phyloP scores from a whole-genome alignment of 2,888 invertebrate genomes.

The Apamea monoglypha region DNA sequence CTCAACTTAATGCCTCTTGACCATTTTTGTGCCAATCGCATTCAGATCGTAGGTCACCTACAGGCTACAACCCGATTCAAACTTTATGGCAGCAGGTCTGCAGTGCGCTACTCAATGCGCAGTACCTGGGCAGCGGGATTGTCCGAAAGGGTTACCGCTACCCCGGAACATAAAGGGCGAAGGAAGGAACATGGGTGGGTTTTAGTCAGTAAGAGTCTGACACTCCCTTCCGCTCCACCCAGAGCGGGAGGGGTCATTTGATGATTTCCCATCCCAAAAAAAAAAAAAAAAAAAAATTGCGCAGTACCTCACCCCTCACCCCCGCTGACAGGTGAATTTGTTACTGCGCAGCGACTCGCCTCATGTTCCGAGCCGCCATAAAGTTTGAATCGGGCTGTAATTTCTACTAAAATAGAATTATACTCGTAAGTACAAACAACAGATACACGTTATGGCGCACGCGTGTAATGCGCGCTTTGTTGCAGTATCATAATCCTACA shows the following conservation, averaged over 20 bases:
- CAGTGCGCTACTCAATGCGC: neutral
- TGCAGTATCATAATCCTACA: constrained; percentile 3
- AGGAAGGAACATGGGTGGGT: no score
- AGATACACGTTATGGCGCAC: no score
- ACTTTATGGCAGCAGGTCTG: neutral
- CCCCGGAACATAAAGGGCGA: no score
- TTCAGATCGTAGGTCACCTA: constrained; percentile 21
- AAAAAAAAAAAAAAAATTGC: no score
- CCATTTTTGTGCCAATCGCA: constrained; percentile 26
- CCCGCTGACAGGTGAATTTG: neutral
- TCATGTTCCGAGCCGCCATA: neutral
- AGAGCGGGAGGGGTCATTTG: no score
- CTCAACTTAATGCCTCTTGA: constrained; percentile 10
- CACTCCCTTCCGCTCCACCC: no score
- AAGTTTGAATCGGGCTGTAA: neutral
- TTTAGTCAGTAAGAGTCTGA: no score
- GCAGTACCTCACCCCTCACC: neutral
- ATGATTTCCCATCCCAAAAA: no score
- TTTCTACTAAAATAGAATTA: neutral
- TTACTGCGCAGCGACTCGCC: neutral
- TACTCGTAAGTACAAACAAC: no score
- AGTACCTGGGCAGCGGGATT: no score
- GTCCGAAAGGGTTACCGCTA: no score
- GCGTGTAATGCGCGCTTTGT: no score
- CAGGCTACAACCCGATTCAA: neutral